These are phyloP conservation scores for Ophraella communa DNA, from an alignment of 2,888 invertebrate species.

Conservation along the genomic window DNA sequence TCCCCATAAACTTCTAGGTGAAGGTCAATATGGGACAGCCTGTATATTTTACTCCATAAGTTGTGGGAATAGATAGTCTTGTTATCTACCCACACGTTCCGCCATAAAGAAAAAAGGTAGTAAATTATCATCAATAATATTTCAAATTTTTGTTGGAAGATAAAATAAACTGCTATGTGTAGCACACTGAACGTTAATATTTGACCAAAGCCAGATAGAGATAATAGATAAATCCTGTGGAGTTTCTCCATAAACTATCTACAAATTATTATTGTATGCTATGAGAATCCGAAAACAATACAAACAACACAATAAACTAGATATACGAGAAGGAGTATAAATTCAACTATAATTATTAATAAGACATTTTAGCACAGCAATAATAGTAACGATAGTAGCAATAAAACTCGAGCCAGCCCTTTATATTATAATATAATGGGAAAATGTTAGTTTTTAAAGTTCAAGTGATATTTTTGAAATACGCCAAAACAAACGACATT, in stretches of 20 bases:
- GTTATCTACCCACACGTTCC: background rate
- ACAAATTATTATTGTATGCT: constrained; percentile 1
- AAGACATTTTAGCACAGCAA: background rate
- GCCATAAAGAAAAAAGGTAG: background rate
- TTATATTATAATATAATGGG: too few relatives aligned
- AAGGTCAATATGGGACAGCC: too few relatives aligned
- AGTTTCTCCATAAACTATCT: constrained; percentile 10
- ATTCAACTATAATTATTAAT: background rate
- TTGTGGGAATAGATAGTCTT: too few relatives aligned
- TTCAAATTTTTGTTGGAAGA: constrained; percentile 17
- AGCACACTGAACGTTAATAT: constrained; percentile 25
- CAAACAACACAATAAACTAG: background rate
- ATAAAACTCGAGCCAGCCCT: too few relatives aligned
- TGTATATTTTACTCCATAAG: too few relatives aligned
- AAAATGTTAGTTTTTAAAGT: too few relatives aligned
- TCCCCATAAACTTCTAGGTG: too few relatives aligned
- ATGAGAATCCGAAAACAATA: background rate
- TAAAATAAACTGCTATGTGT: constrained; percentile 15
- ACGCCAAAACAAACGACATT: too few relatives aligned
- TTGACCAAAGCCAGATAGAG: constrained; percentile 29
- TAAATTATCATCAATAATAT: constrained; percentile 18
- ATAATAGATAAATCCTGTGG: constrained; percentile 28
- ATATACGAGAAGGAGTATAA: background rate
- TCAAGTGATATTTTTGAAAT: too few relatives aligned
- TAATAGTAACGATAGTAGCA: too few relatives aligned